Evolutionary conservation across 2,113 vertebrate genomes (phyloP), one percentile per base, ranked within the genome.

Genomic region (Cichladusa arquata): DNA sequence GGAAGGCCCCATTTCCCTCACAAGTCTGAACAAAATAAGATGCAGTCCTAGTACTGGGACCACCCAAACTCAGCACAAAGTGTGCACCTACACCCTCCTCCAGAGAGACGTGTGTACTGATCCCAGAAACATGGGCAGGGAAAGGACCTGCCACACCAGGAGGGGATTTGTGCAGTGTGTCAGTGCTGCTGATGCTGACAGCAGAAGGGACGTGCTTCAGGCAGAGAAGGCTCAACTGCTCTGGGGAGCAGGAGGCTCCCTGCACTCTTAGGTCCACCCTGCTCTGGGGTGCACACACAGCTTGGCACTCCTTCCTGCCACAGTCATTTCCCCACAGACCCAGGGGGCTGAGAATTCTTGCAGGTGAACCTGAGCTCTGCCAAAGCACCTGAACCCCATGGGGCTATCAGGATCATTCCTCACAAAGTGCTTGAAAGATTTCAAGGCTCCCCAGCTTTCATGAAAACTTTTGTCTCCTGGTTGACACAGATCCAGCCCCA

Each of bases 11-110:
- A 23, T 78, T 90, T 81, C 23, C 26, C 34, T 73, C 33, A 45
- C 11, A 54, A 62, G 8, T 38, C 9, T 42, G 20, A 19, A 24
- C 40, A 79, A 85, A 87, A 60, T 38, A 70, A 79, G 28, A 66
- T 58, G 28, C 58, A 69, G 23, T 54, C 4, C 26, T 36, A 15
- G 22, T 33, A 54, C 15, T 48, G 11, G 3, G 11, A 60, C 11
- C 4, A 50, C 14, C 12, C 18, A n/a, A 90, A 73, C 9, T 23
- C n/a, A 36, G 19, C 0, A 0, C n/a, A 56, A 56, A 64, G 3
- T 0, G 0, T 42, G 25, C 6, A 4, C 2, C 36, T 16, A 6
- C 5, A 1, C 6, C 15, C 13, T 83, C 6, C 36, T 69, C 10
- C 51, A 67, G 65, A 88, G 34, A 29, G 34, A 25, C 16, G 1